Percentiles rank a stretch among this genome's conserved stretches.
Evolutionary conservation across 2,113 vertebrate species (phyloP).

Genomic region (Gadus chalcogrammus): DNA sequence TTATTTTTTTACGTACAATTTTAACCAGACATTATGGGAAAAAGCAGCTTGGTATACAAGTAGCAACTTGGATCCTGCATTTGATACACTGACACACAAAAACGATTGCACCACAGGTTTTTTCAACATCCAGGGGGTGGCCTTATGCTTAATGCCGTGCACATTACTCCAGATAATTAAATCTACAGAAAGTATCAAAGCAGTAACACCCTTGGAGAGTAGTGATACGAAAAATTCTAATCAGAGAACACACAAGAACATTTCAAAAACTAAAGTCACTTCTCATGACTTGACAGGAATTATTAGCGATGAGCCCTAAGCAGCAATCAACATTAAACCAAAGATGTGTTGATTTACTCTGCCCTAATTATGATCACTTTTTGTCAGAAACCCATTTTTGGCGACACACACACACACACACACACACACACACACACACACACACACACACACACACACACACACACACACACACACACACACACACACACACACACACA

Average conservation of each 20-base stretch:
- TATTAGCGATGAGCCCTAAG: conserved; percentile 51
- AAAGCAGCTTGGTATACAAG: no score
- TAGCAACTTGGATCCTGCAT: no score
- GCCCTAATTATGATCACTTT: conserved; percentile 55
- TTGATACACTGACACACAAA: no score
- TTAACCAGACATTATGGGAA: no score
- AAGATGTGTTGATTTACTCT: conserved; percentile 52
- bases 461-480: no score
- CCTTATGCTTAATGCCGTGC: no score
- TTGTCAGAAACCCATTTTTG: conserved; percentile 49
- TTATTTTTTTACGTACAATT: no score
- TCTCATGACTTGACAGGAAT: conserved; percentile 45
- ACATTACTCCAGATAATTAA: conserved; percentile 15
- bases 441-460: no score
- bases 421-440: neutral
- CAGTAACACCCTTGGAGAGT: conserved; percentile 29
- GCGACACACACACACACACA: conserved; percentile 39
- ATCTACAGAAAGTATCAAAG: conserved; percentile 20
- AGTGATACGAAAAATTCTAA: conserved; percentile 32
- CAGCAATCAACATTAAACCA: conserved; percentile 57
- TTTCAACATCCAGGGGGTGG: no score
- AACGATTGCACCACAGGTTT: no score
- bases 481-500: no score
- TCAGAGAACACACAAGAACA: conserved; percentile 31
- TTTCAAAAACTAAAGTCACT: conserved; percentile 43